phyloP scores from a whole-genome alignment of 2,888 invertebrate species.

The Campoplex nolae region DNA sequence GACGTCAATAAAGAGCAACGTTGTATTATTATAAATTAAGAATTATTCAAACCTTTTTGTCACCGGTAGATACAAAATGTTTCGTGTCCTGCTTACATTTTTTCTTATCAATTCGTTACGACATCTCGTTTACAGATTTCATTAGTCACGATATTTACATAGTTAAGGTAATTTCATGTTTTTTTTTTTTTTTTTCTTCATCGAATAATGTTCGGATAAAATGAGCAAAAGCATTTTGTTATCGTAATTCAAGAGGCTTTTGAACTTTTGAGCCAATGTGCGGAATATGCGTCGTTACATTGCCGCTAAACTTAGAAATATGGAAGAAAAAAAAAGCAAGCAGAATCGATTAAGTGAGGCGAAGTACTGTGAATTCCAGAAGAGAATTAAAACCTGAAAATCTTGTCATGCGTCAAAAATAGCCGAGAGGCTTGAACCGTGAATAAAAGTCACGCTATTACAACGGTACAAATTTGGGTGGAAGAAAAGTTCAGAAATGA shows the following conservation, averaged over 20 bases:
- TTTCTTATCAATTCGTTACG: background rate
- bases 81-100: background rate
- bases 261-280: background rate
- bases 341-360: conserved; percentile 32
- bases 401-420: conserved; percentile 58
- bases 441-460: conserved; percentile 18
- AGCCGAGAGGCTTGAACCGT: conserved; percentile 23
- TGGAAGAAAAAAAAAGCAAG: background rate
- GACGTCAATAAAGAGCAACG: background rate
- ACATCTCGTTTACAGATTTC: too few relatives aligned
- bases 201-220: background rate
- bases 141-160: too few relatives aligned
- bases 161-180: too few relatives aligned
- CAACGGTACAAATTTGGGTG: background rate
- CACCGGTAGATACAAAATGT: background rate
- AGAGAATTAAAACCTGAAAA: conserved; percentile 20
- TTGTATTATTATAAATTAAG: background rate
- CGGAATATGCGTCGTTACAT: background rate
- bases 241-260: background rate
- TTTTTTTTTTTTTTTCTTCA: background rate
- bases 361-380: conserved; percentile 3
- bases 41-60: background rate
- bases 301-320: background rate
- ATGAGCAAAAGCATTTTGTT: background rate
- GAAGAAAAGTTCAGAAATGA: background rate